Conservation (phyloP, 2,113 vertebrate species). For the Panurus biarmicus region DNA sequence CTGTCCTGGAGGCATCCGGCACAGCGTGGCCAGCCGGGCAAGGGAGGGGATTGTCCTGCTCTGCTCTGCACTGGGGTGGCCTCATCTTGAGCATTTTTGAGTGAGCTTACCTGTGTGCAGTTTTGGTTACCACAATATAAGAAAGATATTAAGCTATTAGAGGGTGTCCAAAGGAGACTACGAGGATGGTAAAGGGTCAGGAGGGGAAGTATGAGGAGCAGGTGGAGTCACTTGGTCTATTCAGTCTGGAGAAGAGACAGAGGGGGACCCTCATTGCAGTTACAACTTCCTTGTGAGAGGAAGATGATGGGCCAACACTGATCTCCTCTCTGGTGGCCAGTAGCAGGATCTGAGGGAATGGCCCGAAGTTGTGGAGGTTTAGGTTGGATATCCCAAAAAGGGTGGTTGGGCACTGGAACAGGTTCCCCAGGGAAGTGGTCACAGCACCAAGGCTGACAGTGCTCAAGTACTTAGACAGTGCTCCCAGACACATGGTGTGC, state of each 20-base stretch:
- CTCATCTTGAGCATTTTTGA: background rate
- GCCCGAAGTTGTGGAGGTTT: background rate
- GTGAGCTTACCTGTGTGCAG: background rate
- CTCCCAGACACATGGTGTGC: background rate
- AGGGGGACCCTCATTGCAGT: background rate
- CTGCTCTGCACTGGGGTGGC: fast-evolving
- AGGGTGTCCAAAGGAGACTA: background rate
- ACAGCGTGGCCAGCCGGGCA: fast-evolving
- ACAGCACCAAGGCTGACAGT: background rate
- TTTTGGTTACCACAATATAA: background rate
- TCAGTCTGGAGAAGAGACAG: background rate
- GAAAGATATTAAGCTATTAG: background rate
- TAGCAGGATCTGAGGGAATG: background rate
- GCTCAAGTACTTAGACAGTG: fast-evolving
- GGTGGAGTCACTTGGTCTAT: background rate
- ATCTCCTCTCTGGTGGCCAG: background rate
- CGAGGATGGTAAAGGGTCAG: background rate
- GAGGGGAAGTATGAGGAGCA: background rate
- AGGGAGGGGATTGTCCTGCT: background rate
- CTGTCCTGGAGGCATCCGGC: background rate
- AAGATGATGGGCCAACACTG: background rate
- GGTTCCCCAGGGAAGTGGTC: background rate
- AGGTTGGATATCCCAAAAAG: background rate
- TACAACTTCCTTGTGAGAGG: background rate
- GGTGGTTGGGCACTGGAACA: background rate